Conservation (phyloP, 2,113 vertebrate species). For the Hippocampus comes region DNA sequence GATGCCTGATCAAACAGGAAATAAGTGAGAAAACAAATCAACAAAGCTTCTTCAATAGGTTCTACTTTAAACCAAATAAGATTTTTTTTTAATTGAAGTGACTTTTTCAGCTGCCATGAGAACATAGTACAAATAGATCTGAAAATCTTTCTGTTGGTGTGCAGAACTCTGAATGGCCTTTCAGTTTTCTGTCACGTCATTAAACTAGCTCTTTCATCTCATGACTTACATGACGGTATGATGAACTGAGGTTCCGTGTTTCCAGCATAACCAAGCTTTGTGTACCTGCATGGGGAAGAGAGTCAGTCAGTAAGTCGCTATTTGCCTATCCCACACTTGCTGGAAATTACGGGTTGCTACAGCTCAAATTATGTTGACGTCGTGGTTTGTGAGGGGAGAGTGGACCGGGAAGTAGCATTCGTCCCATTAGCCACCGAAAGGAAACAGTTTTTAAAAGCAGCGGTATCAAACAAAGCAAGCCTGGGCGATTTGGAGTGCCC, state of each 20-base stretch:
- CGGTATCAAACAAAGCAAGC: fast-evolving
- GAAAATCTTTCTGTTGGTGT: background rate
- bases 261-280: slow-evolving; percentile 96
- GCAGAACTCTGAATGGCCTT: background rate
- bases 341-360: background rate
- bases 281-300: slow-evolving; percentile 77
- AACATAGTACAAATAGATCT: background rate
- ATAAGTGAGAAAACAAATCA: background rate
- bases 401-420: slow-evolving; percentile 59
- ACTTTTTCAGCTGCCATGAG: background rate
- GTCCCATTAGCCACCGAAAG: slow-evolving; percentile 20
- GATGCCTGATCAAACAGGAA: slow-evolving; percentile 77
- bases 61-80: background rate
- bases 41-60: background rate
- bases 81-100: background rate
- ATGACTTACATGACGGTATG: slow-evolving; percentile 93
- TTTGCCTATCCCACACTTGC: fast-evolving
- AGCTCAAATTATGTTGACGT: background rate
- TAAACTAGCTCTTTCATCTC: background rate
- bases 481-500: fast-evolving
- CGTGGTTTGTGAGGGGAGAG: background rate
- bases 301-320: no score
- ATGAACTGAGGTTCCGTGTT: slow-evolving; percentile 99
- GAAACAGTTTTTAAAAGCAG: background rate
- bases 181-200: background rate